Conservation (phyloP, 2,113 vertebrate species). For the Cottus gobio region DNA sequence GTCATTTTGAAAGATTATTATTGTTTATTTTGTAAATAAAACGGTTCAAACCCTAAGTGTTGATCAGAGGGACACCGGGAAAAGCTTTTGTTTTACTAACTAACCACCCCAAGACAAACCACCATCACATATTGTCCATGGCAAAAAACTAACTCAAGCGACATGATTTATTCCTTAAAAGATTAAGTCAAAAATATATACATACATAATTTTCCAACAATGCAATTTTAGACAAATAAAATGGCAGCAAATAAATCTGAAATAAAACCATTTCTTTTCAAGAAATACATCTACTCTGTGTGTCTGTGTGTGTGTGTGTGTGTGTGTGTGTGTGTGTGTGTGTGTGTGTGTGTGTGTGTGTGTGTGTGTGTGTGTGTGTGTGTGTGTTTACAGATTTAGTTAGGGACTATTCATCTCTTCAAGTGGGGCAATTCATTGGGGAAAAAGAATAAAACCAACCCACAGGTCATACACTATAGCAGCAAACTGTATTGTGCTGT, state of each 20-base stretch:
- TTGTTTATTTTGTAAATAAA: slow-evolving; percentile 38
- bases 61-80: slow-evolving; percentile 20
- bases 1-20: slow-evolving; percentile 75
- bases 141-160: slow-evolving; percentile 67
- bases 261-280: slow-evolving; percentile 69
- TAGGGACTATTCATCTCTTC: slow-evolving; percentile 40
- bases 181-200: slow-evolving; percentile 76
- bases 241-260: slow-evolving; percentile 61
- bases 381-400: slow-evolving; percentile 67
- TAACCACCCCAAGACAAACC: slow-evolving; percentile 48
- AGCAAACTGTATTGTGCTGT: slow-evolving; percentile 75
- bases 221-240: slow-evolving; percentile 62
- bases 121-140: slow-evolving; percentile 57
- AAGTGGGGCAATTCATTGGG: slow-evolving; percentile 16
- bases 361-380: slow-evolving; percentile 38
- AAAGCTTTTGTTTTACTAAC: slow-evolving; percentile 7
- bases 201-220: slow-evolving; percentile 75
- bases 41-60: slow-evolving; percentile 11
- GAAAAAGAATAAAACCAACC: slow-evolving; percentile 13
- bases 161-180: slow-evolving; percentile 79
- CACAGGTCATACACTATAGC: slow-evolving; percentile 72
- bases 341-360: slow-evolving; percentile 30
- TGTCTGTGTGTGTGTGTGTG: slow-evolving; percentile 34
- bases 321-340: slow-evolving; percentile 33
- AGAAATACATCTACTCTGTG: slow-evolving; percentile 67